Base-by-base conservation (phyloP, 2,888 invertebrate genomes). In the Micropterix aruncella region DNA sequence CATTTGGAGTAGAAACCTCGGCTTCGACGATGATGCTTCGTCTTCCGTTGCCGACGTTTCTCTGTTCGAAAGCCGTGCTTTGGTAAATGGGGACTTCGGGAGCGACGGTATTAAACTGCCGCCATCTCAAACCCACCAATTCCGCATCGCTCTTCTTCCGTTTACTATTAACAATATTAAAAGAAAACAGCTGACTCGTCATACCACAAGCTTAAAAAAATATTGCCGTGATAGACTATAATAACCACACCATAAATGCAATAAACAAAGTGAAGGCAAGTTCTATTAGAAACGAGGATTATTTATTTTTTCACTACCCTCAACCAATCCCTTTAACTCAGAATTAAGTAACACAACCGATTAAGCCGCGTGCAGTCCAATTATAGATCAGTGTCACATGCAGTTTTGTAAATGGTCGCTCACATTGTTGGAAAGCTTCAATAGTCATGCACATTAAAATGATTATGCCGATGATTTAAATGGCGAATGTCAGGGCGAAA, bases 61-160 rank as follows among this genome's bases (percentile, higher is more conserved):
- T 27, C 12, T 27, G 27, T 12, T 27, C 27, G 27, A 27, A 46
- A 42, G 44, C 47, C 48, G 19, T 42, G 45, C 27, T 27, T 12
- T 27, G 27, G 12, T 27, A 27, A 7, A 27, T 5, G 5, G 27
- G 27, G 5, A 5, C 27, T 53, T 52, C 59, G 52, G 65, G 65
- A 51, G 63, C 66, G 50, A 66, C 65, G 52, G 50, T 46, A 27
- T 45, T 55, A 53, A 60, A 61, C 46, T 63, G 61, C 47, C 65
- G 62, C 64, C 67, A 63, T 55, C 57, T 59, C 53, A 62, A 60
- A 42, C 62, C 63, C 47, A 55, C 54, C 52, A 59, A 27, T 59
- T 54, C 52, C 50, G 49, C 59, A 59, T n/a, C 43, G 40, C 36
- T 16, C 36, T 14, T 38, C 36, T 14, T 38, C 38, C 12, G 12